Percentiles rank a stretch among this genome's conserved stretches.
Evolutionary conservation across 2,888 invertebrate species (phyloP).

Genomic region (Cryptocephalus primarius): DNA sequence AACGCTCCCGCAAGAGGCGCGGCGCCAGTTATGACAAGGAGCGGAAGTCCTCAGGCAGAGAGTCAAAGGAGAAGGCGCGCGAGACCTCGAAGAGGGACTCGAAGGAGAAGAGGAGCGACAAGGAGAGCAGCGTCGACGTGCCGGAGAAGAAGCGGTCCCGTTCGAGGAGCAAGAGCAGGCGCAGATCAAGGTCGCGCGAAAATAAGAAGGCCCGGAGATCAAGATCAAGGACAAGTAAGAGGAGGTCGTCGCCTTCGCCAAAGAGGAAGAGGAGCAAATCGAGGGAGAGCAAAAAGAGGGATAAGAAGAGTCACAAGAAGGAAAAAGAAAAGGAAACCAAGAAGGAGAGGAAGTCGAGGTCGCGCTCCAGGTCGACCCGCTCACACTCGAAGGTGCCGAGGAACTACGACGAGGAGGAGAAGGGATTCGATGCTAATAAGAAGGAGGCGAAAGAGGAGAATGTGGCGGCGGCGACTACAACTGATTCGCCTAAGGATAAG

Average conservation of each 20-base stretch:
- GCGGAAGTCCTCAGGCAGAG: constrained; percentile 24
- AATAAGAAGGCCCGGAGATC: neutral
- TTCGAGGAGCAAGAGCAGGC: constrained; percentile 48
- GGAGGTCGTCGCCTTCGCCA: constrained; percentile 20
- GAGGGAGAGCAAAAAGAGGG: constrained; percentile 21
- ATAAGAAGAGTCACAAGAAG: constrained; percentile 29
- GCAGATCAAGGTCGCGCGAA: constrained; percentile 37
- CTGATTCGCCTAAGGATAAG: constrained; percentile 35
- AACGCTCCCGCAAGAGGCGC: constrained; percentile 21
- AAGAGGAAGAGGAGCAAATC: constrained; percentile 32
- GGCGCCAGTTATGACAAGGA: constrained; percentile 14
- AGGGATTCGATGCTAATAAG: constrained; percentile 37
- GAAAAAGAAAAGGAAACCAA: constrained; percentile 15
- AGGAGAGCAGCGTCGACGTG: constrained; percentile 29
- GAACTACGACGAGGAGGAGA: constrained; percentile 44
- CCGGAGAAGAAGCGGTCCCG: constrained; percentile 32
- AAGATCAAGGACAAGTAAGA: constrained; percentile 19
- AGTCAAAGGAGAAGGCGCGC: constrained; percentile 28
- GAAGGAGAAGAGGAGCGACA: constrained; percentile 31
- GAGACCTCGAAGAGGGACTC: constrained; percentile 28
- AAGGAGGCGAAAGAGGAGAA: constrained; percentile 22
- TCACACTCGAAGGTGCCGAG: constrained; percentile 35
- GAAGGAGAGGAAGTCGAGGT: constrained; percentile 21
- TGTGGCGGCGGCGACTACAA: neutral
- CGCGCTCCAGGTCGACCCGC: constrained; percentile 16